These are phyloP conservation scores for Siniperca undulata DNA, from an alignment of 2,797 vertebrate genomes.

Conservation along the genomic window DNA sequence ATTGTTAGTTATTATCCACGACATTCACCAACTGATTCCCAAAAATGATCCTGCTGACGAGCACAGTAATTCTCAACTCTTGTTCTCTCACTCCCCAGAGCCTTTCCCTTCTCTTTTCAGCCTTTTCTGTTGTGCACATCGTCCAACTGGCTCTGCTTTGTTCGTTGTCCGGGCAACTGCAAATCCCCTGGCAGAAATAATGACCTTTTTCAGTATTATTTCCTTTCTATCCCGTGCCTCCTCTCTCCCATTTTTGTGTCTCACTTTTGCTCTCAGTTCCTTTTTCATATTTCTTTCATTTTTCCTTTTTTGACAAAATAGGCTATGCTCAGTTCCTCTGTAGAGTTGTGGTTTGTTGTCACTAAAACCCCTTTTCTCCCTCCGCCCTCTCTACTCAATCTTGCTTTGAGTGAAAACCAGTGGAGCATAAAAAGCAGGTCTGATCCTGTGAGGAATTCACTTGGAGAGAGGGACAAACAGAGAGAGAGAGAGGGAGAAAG, in stretches of 20 bases:
- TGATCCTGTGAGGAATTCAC: constrained; percentile 89
- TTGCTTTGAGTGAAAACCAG: constrained; percentile 76
- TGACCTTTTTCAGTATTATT: constrained; percentile 75
- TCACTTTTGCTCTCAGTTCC: constrained; percentile 37
- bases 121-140: constrained; percentile 63
- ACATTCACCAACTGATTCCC: constrained; percentile 33
- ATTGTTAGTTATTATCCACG: constrained; percentile 23
- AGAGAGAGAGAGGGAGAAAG: constrained; percentile 36
- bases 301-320: constrained; percentile 36
- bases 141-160: constrained; percentile 80
- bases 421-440: constrained; percentile 86
- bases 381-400: constrained; percentile 45
- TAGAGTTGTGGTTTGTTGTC: constrained; percentile 59
- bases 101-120: constrained; percentile 60
- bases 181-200: constrained; percentile 79
- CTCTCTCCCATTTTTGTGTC: constrained; percentile 33
- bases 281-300: constrained; percentile 23
- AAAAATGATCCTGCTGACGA: constrained; percentile 48
- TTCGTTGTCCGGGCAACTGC: constrained; percentile 85
- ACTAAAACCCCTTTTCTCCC: constrained; percentile 26
- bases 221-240: constrained; percentile 39
- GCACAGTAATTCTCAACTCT: constrained; percentile 45
- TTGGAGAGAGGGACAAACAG: constrained; percentile 38
- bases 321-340: constrained; percentile 19
- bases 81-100: constrained; percentile 55